Percentiles rank a stretch among this genome's conserved stretches.
Conservation (phyloP, 2,113 vertebrate species). For the Petromus typicus region DNA sequence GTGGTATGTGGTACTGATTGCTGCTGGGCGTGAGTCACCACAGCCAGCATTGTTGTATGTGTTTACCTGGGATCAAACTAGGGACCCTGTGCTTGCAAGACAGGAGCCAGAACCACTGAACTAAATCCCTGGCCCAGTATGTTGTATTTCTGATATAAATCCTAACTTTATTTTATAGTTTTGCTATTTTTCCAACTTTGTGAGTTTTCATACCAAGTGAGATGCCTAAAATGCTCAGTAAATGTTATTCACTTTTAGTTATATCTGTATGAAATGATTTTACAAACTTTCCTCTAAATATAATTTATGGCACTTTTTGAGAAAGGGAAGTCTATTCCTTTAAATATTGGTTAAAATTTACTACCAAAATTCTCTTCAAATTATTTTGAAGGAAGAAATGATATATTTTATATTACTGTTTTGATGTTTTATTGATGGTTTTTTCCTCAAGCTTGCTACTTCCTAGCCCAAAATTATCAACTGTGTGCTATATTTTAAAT, state of each 20-base stretch:
- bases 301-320: neutral
- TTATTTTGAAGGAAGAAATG: neutral
- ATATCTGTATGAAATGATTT: neutral
- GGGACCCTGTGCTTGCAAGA: no score
- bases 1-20: no score
- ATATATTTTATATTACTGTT: neutral
- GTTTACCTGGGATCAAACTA: no score
- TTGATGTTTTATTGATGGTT: neutral
- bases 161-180: conserved; percentile 5
- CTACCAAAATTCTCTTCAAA: neutral
- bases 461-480: neutral
- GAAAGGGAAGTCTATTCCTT: neutral
- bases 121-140: no score
- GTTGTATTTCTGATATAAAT: neutral
- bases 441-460: neutral
- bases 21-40: no score
- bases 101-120: no score
- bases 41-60: no score
- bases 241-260: neutral
- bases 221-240: neutral
- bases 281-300: neutral
- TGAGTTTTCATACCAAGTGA: neutral
- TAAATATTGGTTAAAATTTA: conserved; percentile 8
- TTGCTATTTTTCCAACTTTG: conserved; percentile 7
- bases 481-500: neutral